Conservation (phyloP, 2,888 invertebrate genomes). For the Galerucella calmariensis region DNA sequence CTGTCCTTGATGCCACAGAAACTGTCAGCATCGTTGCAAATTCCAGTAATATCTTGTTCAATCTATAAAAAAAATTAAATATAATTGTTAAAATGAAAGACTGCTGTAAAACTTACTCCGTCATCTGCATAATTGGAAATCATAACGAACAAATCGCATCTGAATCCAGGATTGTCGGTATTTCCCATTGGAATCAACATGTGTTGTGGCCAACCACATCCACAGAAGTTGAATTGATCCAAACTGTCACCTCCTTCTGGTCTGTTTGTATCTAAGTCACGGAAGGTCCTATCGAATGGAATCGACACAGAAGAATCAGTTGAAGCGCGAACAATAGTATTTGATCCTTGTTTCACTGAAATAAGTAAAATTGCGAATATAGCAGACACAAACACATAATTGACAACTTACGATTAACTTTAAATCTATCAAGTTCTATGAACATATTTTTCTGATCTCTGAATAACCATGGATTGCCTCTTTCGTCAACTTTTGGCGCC, state of each 20-base stretch:
- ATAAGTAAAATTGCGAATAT: background rate
- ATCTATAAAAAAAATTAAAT: constrained; percentile 60
- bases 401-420: constrained; percentile 69
- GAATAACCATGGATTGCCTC: constrained; percentile 72
- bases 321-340: constrained; percentile 75
- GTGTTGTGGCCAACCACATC: constrained; percentile 90
- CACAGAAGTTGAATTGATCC: constrained; percentile 81
- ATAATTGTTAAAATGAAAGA: background rate
- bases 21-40: constrained; percentile 79
- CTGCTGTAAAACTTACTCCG: constrained; percentile 63
- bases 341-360: constrained; percentile 75
- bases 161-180: constrained; percentile 68
- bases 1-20: constrained; percentile 84
- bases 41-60: constrained; percentile 68
- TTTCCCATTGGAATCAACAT: constrained; percentile 81
- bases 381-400: no score
- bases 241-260: constrained; percentile 69
- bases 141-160: constrained; percentile 80
- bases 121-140: constrained; percentile 79
- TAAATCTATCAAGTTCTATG: constrained; percentile 81
- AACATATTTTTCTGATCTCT: constrained; percentile 74
- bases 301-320: constrained; percentile 84
- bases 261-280: constrained; percentile 72
- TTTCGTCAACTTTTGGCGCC: constrained; percentile 75
- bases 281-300: constrained; percentile 85